phyloP scores from a whole-genome alignment of 1,140 invertebrate species.

The Lasioglossum albipes region DNA sequence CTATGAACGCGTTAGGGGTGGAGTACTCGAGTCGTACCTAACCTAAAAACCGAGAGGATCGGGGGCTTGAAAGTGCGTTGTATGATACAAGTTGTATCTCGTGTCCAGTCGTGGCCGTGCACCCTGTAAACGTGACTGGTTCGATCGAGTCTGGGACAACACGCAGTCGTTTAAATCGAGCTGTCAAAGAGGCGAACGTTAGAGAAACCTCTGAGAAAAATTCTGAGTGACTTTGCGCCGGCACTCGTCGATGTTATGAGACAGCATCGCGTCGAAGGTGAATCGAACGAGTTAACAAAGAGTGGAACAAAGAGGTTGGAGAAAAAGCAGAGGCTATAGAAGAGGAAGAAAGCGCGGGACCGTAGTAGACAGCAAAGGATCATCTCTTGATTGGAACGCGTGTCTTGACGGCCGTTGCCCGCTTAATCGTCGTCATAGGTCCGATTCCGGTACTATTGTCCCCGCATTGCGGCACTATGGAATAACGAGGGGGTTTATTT shows the following conservation, averaged over 20 bases:
- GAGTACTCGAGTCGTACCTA: background rate
- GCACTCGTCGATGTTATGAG: constrained; percentile 4
- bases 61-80: background rate
- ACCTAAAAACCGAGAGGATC: constrained; percentile 12
- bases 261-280: background rate
- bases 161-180: background rate
- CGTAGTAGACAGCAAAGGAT: background rate
- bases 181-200: background rate
- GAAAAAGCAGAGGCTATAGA: background rate
- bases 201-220: too few species aligned
- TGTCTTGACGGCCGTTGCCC: background rate
- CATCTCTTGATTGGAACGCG: too few species aligned
- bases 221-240: background rate
- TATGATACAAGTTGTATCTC: too few species aligned
- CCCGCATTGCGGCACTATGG: constrained; percentile 67
- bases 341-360: background rate
- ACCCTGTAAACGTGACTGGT: constrained; percentile 14
- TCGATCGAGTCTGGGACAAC: too few species aligned
- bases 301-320: background rate
- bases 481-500: constrained; percentile 68
- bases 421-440: background rate
- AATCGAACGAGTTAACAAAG: background rate
- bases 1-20: background rate
- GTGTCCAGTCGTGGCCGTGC: constrained; percentile 18
- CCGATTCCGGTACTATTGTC: constrained; percentile 8